Evolutionary conservation across 2,113 vertebrate genomes (phyloP), one percentile per base, ranked within the genome.

Genomic region (Austrofundulus limnaeus): DNA sequence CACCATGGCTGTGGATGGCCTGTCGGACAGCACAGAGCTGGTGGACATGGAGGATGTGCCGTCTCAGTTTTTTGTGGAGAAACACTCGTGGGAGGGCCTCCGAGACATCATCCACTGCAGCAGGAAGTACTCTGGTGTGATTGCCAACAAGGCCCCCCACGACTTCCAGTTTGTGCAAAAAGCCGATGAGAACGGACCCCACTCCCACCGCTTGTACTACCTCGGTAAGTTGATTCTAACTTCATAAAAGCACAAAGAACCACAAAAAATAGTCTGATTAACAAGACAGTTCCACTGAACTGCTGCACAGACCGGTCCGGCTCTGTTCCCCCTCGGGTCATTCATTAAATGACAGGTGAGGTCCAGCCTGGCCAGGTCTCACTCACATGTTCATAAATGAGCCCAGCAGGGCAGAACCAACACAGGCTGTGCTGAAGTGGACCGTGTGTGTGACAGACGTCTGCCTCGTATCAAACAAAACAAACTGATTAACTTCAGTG

Each of bases 81-180:
- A 97, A 86, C 95, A 95, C 92, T 95, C 96, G 0, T 99, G 97
- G 97, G 96, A 98, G 14, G 97, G 95, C 67, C 91, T 99, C 49
- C 94, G 97, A 2, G 93, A 92, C 87, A 96, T 99, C 54, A 96
- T 99, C 81, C 97, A 98, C 60, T 94, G 94, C 86, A 99, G 97
- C 92, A 94, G 97, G 88, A 98, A 95, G 88, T 96, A 96, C 77
- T 97, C 96, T 0, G 95, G 96, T 62, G 94, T 98, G 88, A 94
- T 97, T 9, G 92, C 95, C 67, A 98, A 94, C 92, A 98, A 98
- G 90, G 97, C 96, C 14, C 97, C 97, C 0, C 95, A 98, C 19
- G 97, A 99, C 87, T 99, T 98, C 88, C 96, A 96, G 90, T 99
- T 99, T n/a, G 96, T 97, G 72, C 94, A 92, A 87, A 97, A 96